Conservation (phyloP, 2,113 vertebrate genomes). For the Columba janthina region DNA sequence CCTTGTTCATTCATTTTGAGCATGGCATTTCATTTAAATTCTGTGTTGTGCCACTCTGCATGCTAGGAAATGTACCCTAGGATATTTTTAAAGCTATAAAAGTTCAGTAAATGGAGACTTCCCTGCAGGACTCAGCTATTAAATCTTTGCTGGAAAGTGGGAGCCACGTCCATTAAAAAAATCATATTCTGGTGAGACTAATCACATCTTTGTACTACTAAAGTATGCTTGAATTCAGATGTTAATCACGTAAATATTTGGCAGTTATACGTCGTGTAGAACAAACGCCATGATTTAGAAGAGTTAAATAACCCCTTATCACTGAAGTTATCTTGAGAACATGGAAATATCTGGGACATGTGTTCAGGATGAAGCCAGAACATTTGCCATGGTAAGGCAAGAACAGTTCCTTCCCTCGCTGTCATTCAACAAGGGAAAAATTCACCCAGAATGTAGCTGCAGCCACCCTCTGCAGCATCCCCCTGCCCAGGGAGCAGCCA, state of each 20-base stretch:
- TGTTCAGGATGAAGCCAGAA: background rate
- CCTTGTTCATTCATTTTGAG: background rate
- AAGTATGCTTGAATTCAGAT: slow-evolving; percentile 56
- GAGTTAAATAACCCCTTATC: slow-evolving; percentile 33
- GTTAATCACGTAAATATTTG: slow-evolving; percentile 58
- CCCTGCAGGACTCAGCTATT: slow-evolving; percentile 66
- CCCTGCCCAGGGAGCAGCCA: background rate
- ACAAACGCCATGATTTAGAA: background rate
- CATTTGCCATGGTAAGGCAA: background rate
- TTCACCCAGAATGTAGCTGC: background rate
- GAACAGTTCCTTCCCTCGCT: background rate
- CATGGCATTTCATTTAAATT: slow-evolving; percentile 44
- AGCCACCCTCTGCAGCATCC: accelerated
- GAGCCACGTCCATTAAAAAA: slow-evolving; percentile 55
- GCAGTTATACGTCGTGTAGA: background rate
- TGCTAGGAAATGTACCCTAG: slow-evolving; percentile 40
- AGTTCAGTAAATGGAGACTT: slow-evolving; percentile 63
- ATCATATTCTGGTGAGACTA: slow-evolving; percentile 45
- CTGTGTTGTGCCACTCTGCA: background rate
- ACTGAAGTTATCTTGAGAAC: slow-evolving; percentile 42
- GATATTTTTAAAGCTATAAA: slow-evolving; percentile 49
- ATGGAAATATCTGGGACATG: slow-evolving; percentile 32
- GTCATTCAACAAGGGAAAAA: background rate
- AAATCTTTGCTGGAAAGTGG: slow-evolving; percentile 46
- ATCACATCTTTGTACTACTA: slow-evolving; percentile 42